A percentile compares a stretch with the other conserved stretches of the same genome.
Conservation (phyloP, 2,113 vertebrate genomes). For the Cyprinodon brontotheroides region DNA sequence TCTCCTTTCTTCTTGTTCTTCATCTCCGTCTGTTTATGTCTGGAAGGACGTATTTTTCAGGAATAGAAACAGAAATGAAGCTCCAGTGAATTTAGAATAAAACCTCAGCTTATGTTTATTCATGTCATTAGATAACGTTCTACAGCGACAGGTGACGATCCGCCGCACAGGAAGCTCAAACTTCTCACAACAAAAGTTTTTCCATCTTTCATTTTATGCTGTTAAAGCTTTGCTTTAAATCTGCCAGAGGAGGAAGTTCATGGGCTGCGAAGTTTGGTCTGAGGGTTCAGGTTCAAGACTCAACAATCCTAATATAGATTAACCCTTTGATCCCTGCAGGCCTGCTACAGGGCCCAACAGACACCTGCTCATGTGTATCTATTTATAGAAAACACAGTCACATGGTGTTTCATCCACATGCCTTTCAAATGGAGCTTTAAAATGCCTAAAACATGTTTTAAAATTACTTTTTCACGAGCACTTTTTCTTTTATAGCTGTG, state of each 20-base stretch:
- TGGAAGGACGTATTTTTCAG: slow-evolving; percentile 29
- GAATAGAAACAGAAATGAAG: slow-evolving; percentile 44
- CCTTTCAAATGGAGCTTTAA: too few species aligned
- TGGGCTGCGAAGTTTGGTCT: background rate
- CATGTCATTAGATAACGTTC: slow-evolving; percentile 22
- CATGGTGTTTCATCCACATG: too few species aligned
- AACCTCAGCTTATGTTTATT: slow-evolving; percentile 51
- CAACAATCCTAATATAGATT: too few species aligned
- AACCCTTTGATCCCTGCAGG: too few species aligned
- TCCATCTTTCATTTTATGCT: background rate
- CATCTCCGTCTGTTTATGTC: slow-evolving; percentile 28
- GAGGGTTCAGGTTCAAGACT: background rate
- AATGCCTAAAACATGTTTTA: too few species aligned
- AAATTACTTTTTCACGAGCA: too few species aligned
- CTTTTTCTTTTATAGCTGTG: too few species aligned
- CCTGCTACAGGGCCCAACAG: too few species aligned
- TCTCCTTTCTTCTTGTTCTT: slow-evolving; percentile 3
- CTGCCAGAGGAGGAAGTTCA: background rate
- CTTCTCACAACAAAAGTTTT: background rate
- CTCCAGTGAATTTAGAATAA: slow-evolving; percentile 1
- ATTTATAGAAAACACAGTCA: too few species aligned
- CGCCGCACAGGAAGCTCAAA: background rate
- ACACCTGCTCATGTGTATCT: too few species aligned
- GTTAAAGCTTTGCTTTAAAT: background rate
- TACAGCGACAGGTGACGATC: slow-evolving; percentile 40